Base-by-base conservation (phyloP, 1,140 invertebrate genomes). In the Drosophila biarmipes region DNA sequence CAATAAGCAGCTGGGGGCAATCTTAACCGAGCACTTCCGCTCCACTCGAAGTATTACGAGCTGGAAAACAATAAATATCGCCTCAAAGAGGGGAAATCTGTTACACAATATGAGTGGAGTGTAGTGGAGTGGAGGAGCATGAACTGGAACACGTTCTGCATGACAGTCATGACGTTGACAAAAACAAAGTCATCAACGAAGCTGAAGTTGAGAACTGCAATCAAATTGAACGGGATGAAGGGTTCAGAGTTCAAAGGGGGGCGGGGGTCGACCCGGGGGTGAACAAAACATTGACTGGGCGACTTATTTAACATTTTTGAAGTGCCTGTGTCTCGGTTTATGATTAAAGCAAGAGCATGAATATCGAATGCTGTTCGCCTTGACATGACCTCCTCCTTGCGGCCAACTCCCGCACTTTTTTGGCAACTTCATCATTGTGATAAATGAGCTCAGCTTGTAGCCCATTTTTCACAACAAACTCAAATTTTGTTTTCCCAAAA, bases 341-440 rank as follows among this genome's bases (percentile, higher is more conserved):
- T 81, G 78, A 80, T 80, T 80, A 80, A 80, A 80, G 78, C 76
- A 76, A 80, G 53, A 80, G 78, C 78, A 54, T 80, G 72, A 72
- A 80, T 76, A 76, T 76, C 58, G 78, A 80, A 80, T 58, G 49
- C 21, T 27, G 15, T 40, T 17, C 53, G 51, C 29, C 58, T 35
- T 75, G 51, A 72, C 75, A 78, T 34, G 73, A 37, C 52, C 57
- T 34, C 38, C 11, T 15, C 12, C 49, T 45, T 11, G 21, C 46
- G 46, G 4, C 46, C 46, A 49, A 24, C 42, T 29, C 43, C 21
- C 19, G 31, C 35, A 49, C 38, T 45, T 74, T 45, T 74, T 55
- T 74, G 72, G 73, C 73, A 80, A 80, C 78, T 80, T 80, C 78
- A 80, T 80, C 78, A 80, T 80, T 80, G 66, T 80, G 78, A 80